Evolutionary conservation across 2,797 vertebrate genomes (phyloP).

Genomic region (Spinibarbus caldwelli): DNA sequence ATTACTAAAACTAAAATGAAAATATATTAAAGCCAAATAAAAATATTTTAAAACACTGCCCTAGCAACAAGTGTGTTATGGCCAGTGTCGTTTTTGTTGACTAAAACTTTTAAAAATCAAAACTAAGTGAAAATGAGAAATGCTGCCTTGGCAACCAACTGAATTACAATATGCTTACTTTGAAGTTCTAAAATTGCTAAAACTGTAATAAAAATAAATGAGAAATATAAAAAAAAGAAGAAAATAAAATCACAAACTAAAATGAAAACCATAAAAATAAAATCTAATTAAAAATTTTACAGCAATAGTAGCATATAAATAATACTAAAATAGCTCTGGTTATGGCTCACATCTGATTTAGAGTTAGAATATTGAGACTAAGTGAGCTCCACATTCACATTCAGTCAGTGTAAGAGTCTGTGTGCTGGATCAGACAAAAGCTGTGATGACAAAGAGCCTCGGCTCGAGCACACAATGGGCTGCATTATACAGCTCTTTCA

Average conservation of each 20-base stretch:
- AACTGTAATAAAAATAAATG: background rate
- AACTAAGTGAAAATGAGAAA: background rate
- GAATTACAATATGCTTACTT: background rate
- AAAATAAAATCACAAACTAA: background rate
- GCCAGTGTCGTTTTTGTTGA: background rate
- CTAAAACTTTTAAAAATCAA: background rate
- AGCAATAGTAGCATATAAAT: background rate
- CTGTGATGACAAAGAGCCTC: background rate
- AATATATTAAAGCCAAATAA: background rate
- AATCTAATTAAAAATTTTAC: background rate
- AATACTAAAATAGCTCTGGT: background rate
- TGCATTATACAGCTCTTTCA: slow-evolving; percentile 1
- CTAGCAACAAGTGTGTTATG: background rate
- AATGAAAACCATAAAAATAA: background rate
- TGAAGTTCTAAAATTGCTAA: background rate
- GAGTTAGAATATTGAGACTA: background rate
- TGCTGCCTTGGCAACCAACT: background rate
- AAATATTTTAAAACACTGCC: background rate
- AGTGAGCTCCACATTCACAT: background rate
- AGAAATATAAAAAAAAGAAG: background rate
- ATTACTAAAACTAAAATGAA: background rate
- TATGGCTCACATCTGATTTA: too few relatives aligned
- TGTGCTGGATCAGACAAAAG: background rate
- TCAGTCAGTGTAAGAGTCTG: background rate
- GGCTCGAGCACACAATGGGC: background rate